Evolutionary conservation across 2,888 invertebrate genomes (phyloP), one percentile per base, ranked within the genome.

Genomic region (Drymonia ruficornis): DNA sequence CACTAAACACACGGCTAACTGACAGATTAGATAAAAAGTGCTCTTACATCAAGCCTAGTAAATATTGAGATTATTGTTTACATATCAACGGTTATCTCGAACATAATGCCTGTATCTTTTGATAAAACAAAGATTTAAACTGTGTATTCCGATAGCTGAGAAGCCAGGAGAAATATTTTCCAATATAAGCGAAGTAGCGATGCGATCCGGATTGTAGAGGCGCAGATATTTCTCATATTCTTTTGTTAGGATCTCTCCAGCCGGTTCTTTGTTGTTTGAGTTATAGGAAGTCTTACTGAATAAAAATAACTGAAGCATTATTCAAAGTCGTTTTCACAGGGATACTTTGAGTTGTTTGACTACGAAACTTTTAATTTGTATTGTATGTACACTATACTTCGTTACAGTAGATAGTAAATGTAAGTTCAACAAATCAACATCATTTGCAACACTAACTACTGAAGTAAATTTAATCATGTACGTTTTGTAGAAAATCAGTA

Each of bases 221-320:
- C 78, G 82, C 76, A 84, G 84, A 87, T 89, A 89, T 88, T 89
- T 86, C 85, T 87, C 84, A 89, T 87, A 87, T 89, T 89, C 89
- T 85, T 91, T 91, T 91, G 90, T 91, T 79, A 77, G 76, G 74
- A 84, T 81, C 80, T 75, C 78, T 75, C 79, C 82, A 83, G 83
- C 72, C 83, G 81, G 81, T 78, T 84, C 83, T 89, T 88, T 88
- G 88, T 89, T 89, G 81, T 86, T 83, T 80, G 83, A 84, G 81
- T 86, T 86, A 87, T 84, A 83, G 70, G 75, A 76, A 78, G 77
- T 82, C 82, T 84, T 78, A 81, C 77, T 77, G 84, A 83, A 85
- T 83, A 86, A 84, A 81, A 87, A 86, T 84, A 86, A 85, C 80
- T 77, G 70, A 75, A 82, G 77, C 72, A 83, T 86, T 84, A 83